Conservation (phyloP, 2,888 invertebrate species). For the Calliopum simillimum region DNA sequence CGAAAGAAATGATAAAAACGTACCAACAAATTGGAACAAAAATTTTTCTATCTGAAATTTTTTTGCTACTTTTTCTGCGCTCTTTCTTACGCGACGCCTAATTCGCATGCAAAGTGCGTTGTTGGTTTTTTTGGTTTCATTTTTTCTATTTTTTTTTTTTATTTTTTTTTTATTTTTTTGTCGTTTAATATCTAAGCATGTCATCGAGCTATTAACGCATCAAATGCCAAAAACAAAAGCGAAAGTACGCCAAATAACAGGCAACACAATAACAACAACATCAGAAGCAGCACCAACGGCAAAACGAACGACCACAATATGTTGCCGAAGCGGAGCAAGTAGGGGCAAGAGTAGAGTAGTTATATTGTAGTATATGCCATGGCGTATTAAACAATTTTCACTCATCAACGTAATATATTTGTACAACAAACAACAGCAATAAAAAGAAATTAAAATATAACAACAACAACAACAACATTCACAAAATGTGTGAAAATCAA, state of each 20-base stretch:
- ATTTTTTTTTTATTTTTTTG: no score
- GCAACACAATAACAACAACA: constrained; percentile 45
- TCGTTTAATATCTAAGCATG: constrained; percentile 54
- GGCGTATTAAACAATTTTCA: constrained; percentile 8
- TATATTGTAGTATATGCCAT: neutral
- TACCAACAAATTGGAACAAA: no score
- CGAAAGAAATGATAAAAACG: no score
- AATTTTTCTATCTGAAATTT: no score
- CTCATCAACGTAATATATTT: constrained; percentile 5
- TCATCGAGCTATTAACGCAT: constrained; percentile 55
- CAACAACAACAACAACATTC: neutral
- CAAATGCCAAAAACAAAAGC: constrained; percentile 36
- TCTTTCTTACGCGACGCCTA: no score
- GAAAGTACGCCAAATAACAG: constrained; percentile 22
- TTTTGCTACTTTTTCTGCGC: no score
- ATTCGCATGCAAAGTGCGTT: constrained; percentile 48
- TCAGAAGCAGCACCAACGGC: no score
- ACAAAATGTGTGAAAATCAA: neutral
- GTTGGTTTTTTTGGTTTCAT: no score
- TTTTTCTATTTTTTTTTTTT: no score
- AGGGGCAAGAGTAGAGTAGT: neutral
- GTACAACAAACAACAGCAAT: neutral
- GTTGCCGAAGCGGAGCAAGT: neutral
- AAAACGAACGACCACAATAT: constrained; percentile 16
- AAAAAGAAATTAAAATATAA: neutral